Evolutionary conservation across 2,888 invertebrate genomes (phyloP).

Genomic region (Leucania comma): DNA sequence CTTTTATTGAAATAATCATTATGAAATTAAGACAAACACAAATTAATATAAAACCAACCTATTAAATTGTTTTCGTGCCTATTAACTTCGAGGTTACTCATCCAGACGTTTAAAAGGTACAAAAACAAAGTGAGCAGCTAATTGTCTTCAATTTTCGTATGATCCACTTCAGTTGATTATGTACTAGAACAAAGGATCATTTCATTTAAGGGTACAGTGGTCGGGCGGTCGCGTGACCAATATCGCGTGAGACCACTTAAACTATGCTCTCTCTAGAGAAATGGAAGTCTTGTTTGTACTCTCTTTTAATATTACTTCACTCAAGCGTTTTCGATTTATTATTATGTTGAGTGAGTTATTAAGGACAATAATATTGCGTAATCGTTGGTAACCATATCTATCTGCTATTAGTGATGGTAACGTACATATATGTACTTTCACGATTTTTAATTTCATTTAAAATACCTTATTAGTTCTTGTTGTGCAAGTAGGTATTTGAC

Average conservation of each 20-base stretch:
- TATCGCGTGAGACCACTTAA: constrained; percentile 54
- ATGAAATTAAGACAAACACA: not conserved
- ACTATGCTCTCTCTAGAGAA: constrained; percentile 53
- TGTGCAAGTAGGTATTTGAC: too few species aligned
- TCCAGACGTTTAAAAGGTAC: constrained; percentile 4
- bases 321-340: constrained; percentile 52
- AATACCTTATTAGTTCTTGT: too few species aligned
- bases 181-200: constrained; percentile 55
- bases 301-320: constrained; percentile 54
- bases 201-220: constrained; percentile 48
- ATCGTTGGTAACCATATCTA: not conserved
- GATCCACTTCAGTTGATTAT: constrained; percentile 64
- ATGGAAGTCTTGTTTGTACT: constrained; percentile 57
- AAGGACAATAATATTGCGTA: not conserved
- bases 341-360: constrained; percentile 1
- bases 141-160: constrained; percentile 62
- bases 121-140: constrained; percentile 41
- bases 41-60: not conserved
- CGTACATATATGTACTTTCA: too few species aligned
- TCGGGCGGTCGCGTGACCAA: constrained; percentile 59
- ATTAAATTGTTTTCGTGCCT: too few species aligned
- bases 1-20: not conserved
- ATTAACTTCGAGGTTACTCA: too few species aligned
- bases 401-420: too few species aligned
- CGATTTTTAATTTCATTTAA: too few species aligned